Conservation (phyloP, 2,888 invertebrate genomes). For the Sphaerolaimus hirsutus region DNA sequence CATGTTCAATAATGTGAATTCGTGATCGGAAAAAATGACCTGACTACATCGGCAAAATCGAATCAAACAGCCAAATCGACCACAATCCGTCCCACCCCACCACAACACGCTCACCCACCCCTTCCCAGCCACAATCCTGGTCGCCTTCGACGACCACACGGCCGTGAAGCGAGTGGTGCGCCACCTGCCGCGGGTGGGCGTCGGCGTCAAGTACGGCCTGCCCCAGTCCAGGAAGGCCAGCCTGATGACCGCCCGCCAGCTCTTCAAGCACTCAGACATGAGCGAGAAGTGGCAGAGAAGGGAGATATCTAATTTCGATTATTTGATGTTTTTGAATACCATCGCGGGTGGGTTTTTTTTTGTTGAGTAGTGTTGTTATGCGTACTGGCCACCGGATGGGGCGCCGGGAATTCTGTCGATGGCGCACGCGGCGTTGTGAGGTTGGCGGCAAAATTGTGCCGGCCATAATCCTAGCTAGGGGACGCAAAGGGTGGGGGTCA, state of each 20-base stretch:
- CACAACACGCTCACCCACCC: conserved; percentile 1
- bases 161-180: conserved; percentile 95
- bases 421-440: too few relatives aligned
- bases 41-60: too few relatives aligned
- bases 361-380: too few relatives aligned
- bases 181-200: conserved; percentile 81
- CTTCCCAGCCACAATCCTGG: conserved; percentile 79
- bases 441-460: too few relatives aligned
- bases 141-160: conserved; percentile 84
- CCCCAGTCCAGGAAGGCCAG: conserved; percentile 84
- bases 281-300: conserved; percentile 96
- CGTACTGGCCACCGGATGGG: too few relatives aligned
- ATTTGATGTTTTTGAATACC: conserved; percentile 98
- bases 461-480: too few relatives aligned
- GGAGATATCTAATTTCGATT: conserved; percentile 98
- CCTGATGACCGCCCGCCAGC: conserved; percentile 90
- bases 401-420: too few relatives aligned
- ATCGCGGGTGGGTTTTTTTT: conserved; percentile 53
- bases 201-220: conserved; percentile 97
- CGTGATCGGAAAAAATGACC: background rate
- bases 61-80: too few relatives aligned
- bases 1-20: too few relatives aligned
- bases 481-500: too few relatives aligned
- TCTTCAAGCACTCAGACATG: conserved; percentile 98
- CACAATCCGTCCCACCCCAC: background rate